Evolutionary conservation across 2,888 invertebrate species (phyloP), one percentile per base, ranked within the genome.

Genomic region (Clepsis dumicolana): DNA sequence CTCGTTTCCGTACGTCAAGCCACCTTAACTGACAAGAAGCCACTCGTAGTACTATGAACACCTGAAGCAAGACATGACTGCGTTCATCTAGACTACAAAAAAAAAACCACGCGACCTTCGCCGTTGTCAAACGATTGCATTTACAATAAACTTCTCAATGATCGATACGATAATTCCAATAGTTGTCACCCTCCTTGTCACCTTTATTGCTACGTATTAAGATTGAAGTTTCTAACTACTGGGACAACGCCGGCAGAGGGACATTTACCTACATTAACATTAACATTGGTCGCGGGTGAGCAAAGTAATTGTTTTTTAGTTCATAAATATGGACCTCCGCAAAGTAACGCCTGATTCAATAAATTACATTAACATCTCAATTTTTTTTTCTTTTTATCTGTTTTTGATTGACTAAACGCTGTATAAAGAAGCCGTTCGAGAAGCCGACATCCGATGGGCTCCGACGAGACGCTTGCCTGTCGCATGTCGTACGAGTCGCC

Each of bases 381-480:
- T n/a, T n/a, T n/a, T 21, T 21, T 41, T 41, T 48, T 48, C 21
- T 48, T 48, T 48, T 48, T 21, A 48, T 48, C 21, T 48, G 48
- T 48, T 48, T 41, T 21, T 48, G 48, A 48, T 48, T 21, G 21
- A 48, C 48, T 21, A 64, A 44, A 44, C 5, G 60, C 32, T 60
- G 53, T 60, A 27, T 38, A 67, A 48, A 67, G 62, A 63, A 67
- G 63, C 65, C 64, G 60, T 65, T 50, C 63, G 69, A 71, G 71
- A 72, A 54, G 41, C 52, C 70, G 70, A 83, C 83, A 84, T 86
- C 88, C 87, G 88, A 87, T 85, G 77, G 70, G 77, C 79, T 83
- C 80, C 77, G 59, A 64, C 76, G 74, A n/a, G n/a, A 78, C 78
- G 79, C 81, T 78, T 73, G 71, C 72, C 64, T 41, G 72, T 70